Base-by-base conservation (phyloP, 2,797 vertebrate genomes). In the Otus scops region DNA sequence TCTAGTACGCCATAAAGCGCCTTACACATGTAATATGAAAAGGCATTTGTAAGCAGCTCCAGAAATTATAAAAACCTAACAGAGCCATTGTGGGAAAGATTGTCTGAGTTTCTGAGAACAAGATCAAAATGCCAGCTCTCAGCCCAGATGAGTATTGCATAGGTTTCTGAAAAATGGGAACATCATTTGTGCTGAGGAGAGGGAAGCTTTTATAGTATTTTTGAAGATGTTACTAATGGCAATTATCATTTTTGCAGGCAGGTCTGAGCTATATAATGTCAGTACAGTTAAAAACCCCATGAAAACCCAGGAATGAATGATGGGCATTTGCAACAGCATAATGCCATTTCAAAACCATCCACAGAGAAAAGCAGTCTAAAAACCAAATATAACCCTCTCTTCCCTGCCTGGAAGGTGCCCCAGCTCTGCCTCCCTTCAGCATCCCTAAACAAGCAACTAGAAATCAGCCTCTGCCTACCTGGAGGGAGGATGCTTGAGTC, bases 31-130 rank as follows among this genome's bases (percentile, higher is more conserved):
- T 70, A 50, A 83, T 87, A 24, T 26, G 76, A 56, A 95, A 91
- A 94, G 59, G 95, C 91, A 38, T 87, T 67, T 85, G 74, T 93
- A 93, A 94, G 92, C 87, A 19, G 93, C 87, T 92, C 85, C 73
- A 79, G 79, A 81, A 93, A 80, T 59, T 1, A 19, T 9, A 69
- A 75, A 86, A 85, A 65, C 34, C 64, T 4, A 48, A 78, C n/a
- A 71, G 50, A 88, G 34, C 30, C 22, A 21, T 38, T 12, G 56
- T 34, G 38, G 76, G 16, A 85, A 81, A 81, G 27, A 36, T 4
- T 28, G 17, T 13, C 32, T 41, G 61, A 39, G 68, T 36, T 87
- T 83, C 84, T 85, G 73, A 85, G 53, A 74, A 38, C 19, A n/a
- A 34, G 47, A 63, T 26, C 43, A 57, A 95, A 87, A 80, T 9